Base-by-base conservation (phyloP, 2,888 invertebrate genomes). In the Parelbella ahira region DNA sequence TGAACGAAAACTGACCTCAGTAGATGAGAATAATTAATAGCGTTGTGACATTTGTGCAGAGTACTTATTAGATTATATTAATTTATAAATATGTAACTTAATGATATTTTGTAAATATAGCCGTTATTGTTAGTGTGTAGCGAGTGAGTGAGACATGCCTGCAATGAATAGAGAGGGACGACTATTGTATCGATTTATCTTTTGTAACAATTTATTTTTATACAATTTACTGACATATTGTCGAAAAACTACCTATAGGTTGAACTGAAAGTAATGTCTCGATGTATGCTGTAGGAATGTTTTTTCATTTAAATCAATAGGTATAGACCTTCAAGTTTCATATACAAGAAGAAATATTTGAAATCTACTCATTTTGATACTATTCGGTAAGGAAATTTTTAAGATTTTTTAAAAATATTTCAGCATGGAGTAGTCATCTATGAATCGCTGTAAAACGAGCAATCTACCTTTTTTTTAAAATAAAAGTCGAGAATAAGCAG, bases 51-150 rank as follows among this genome's bases (percentile, higher is more conserved):
- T 71, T 75, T 84, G 84, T 83, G 86, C 86, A 86, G 82, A 83
- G 87, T 87, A 87, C 87, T 87, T 87, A 87, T 74, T 87, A 87
- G 87, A 69, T 70, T 78, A 78, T 83, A 84, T 80, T 87, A 84
- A 86, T 86, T 86, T 86, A 87, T 86, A 75, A 68, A 71, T 75
- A 73, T 63, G 59, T 81, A 79, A 78, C 60, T 68, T 75, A 72
- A 76, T 54, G 54, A 66, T 77, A 76, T 68, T 64, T 37, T 83
- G 86, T 86, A 87, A 70, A 87, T 87, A 87, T 83, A 83, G 77
- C 38, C n/a, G n/a, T 47, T 50, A 77, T 34, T 25, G 53, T 52
- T 58, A 55, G 54, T 47, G n/a, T 37, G 51, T 47, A 49, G 51
- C 53, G 52, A 54, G 50, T 41, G 13, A 37, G 20, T 19, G 39